Percentiles rank a stretch among this genome's conserved stretches.
Evolutionary conservation across 2,888 invertebrate species (phyloP).

Genomic region (Eudasyphora cyanicolor): DNA sequence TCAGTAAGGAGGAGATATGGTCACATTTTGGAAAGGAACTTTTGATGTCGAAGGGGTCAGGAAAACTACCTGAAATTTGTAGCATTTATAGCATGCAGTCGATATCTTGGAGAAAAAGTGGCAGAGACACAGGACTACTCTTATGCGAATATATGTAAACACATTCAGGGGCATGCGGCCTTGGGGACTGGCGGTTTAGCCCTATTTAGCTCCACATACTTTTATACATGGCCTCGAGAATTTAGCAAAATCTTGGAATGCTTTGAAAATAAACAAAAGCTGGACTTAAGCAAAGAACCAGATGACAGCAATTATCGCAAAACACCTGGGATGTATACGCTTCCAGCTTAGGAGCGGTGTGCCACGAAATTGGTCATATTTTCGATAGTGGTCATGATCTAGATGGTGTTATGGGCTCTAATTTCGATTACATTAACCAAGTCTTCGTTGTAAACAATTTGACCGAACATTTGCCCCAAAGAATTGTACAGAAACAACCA

Average conservation of each 20-base stretch:
- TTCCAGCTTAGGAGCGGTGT: slow-evolving; percentile 93
- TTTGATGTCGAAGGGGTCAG: slow-evolving; percentile 83
- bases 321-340: slow-evolving; percentile 93
- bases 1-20: slow-evolving; percentile 89
- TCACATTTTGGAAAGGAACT: slow-evolving; percentile 90
- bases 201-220: slow-evolving; percentile 92
- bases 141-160: slow-evolving; percentile 85
- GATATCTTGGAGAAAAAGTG: slow-evolving; percentile 85
- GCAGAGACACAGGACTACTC: slow-evolving; percentile 83
- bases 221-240: slow-evolving; percentile 92
- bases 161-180: slow-evolving; percentile 92
- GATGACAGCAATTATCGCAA: slow-evolving; percentile 96
- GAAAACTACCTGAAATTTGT: slow-evolving; percentile 87
- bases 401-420: slow-evolving; percentile 95
- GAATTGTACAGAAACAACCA: slow-evolving; percentile 69
- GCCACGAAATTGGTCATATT: slow-evolving; percentile 94
- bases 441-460: slow-evolving; percentile 85
- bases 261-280: slow-evolving; percentile 80
- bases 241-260: slow-evolving; percentile 84
- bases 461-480: slow-evolving; percentile 77
- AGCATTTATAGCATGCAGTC: slow-evolving; percentile 93
- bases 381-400: slow-evolving; percentile 96
- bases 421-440: slow-evolving; percentile 90
- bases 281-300: slow-evolving; percentile 88
- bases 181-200: slow-evolving; percentile 95